A percentile compares a stretch with the other conserved stretches of the same genome.
phyloP scores from a whole-genome alignment of 2,113 vertebrate species.

The Mirounga angustirostris region DNA sequence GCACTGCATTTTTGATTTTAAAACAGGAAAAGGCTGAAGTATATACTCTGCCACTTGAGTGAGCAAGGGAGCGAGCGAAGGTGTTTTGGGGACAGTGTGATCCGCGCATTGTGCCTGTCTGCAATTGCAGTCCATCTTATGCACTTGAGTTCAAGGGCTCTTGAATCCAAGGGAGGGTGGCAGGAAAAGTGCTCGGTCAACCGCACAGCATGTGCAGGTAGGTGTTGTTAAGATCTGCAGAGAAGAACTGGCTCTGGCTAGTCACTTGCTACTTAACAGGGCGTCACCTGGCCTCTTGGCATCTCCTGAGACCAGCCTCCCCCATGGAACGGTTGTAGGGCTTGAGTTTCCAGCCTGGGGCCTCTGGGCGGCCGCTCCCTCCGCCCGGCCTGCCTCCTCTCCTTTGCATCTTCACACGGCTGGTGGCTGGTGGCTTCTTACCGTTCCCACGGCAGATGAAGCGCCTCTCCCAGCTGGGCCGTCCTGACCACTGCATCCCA shows the following conservation, averaged over 20 bases:
- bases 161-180: slow-evolving; percentile 57
- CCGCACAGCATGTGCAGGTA: neutral
- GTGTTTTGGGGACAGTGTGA: neutral
- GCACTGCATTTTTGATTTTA: neutral
- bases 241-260: neutral
- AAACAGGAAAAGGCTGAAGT: slow-evolving; percentile 18
- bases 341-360: neutral
- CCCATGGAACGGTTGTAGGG: fast-evolving
- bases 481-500: neutral
- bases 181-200: neutral
- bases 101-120: neutral
- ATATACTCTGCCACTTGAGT: neutral
- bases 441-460: neutral
- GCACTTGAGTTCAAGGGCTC: slow-evolving; percentile 76
- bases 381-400: neutral
- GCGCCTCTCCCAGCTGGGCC: neutral
- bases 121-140: neutral
- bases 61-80: neutral
- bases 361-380: neutral
- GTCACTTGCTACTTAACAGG: neutral
- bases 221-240: neutral
- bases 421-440: neutral
- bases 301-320: neutral
- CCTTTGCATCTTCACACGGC: neutral
- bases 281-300: neutral